phyloP scores from a whole-genome alignment of 2,797 vertebrate species.

The Xenops minutus region DNA sequence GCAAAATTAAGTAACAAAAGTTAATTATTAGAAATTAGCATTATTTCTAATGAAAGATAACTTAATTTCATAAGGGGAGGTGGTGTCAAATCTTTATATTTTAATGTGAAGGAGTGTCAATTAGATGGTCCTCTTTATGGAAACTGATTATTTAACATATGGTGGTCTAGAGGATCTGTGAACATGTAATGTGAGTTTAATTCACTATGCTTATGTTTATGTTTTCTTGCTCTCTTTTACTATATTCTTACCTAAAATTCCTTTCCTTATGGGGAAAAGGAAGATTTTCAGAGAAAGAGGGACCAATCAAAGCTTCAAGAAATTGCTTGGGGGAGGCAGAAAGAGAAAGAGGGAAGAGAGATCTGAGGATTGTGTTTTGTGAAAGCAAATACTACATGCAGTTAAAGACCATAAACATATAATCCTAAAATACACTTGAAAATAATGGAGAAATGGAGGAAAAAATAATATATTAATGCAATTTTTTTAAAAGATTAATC shows the following conservation, averaged over 20 bases:
- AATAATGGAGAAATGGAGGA: not conserved
- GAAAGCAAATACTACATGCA: not conserved
- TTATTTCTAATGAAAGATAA: not conserved
- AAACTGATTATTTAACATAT: not conserved
- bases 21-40: not conserved
- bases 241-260: not conserved
- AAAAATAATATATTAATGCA: not conserved
- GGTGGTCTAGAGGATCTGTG: not conserved
- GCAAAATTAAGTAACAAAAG: not conserved
- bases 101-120: not conserved
- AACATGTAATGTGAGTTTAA: not conserved
- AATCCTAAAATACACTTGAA: not conserved
- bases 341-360: not conserved
- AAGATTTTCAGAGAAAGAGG: not conserved
- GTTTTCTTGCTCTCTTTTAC: not conserved
- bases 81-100: not conserved
- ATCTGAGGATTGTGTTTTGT: not conserved
- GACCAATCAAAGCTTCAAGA: not conserved
- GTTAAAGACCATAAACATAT: not conserved
- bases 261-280: not conserved
- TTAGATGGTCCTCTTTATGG: not conserved
- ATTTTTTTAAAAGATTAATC: not conserved
- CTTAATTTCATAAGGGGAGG: not conserved
- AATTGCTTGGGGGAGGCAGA: not conserved
- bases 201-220: not conserved